A percentile compares a stretch with the other conserved stretches of the same genome.
These are phyloP conservation scores for Spondyliosoma cantharus DNA, from an alignment of 2,797 vertebrate species.

Conservation along the genomic window DNA sequence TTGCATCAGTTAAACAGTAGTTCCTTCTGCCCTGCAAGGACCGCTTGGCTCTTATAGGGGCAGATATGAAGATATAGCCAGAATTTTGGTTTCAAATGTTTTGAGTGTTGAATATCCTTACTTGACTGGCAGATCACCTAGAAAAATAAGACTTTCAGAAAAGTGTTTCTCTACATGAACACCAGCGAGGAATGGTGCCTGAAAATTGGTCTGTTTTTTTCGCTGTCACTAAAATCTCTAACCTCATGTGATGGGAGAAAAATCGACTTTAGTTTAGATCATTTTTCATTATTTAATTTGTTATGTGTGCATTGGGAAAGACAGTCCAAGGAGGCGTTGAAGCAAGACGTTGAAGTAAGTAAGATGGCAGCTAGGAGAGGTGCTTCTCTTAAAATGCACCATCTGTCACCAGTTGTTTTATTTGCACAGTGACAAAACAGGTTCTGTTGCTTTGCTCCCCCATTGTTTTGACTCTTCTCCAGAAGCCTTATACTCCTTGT, in stretches of 20 bases:
- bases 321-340: too few species aligned
- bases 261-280: not conserved
- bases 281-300: not conserved
- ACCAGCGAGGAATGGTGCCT: not conserved
- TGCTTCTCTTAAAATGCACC: conserved; percentile 3
- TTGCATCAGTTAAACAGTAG: not conserved
- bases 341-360: not conserved
- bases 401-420: conserved; percentile 17
- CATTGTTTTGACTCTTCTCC: conserved; percentile 25
- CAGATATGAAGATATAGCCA: too few species aligned
- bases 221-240: not conserved
- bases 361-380: conserved; percentile 6
- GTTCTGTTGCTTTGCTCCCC: not conserved
- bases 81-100: too few species aligned
- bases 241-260: not conserved
- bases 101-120: not conserved
- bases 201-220: not conserved
- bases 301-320: not conserved
- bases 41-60: too few species aligned
- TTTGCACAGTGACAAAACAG: conserved; percentile 27
- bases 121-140: not conserved
- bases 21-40: not conserved
- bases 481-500: not conserved
- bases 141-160: not conserved
- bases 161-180: not conserved